phyloP scores from a whole-genome alignment of 2,888 invertebrate genomes.

The Miltochrista miniata region DNA sequence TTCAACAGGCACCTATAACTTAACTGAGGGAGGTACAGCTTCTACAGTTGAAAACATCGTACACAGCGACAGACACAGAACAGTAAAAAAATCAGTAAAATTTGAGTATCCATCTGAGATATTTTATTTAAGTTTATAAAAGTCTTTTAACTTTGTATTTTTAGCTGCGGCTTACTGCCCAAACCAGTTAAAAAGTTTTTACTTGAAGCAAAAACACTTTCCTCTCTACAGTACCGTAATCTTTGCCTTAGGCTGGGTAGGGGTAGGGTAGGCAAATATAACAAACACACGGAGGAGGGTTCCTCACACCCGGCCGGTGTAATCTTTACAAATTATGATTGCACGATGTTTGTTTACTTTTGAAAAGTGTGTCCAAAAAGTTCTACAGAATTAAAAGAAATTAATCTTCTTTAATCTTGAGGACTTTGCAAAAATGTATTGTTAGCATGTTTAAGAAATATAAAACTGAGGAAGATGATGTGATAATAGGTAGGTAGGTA shows the following conservation, averaged over 20 bases:
- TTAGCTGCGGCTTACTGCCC: not conserved
- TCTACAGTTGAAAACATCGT: too few relatives aligned
- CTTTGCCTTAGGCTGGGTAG: conserved; percentile 28
- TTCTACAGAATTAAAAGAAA: conserved; percentile 8
- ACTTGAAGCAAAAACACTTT: not conserved
- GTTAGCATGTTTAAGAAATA: too few relatives aligned
- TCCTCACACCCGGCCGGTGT: conserved; percentile 36
- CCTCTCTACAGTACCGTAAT: conserved; percentile 21
- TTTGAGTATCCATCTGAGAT: too few relatives aligned
- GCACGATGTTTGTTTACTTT: conserved; percentile 18
- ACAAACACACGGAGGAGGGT: conserved; percentile 33
- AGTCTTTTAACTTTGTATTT: not conserved
- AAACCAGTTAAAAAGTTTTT: conserved; percentile 1
- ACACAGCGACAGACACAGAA: too few relatives aligned
- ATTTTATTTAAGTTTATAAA: too few relatives aligned
- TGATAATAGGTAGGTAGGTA: too few relatives aligned
- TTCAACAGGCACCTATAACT: too few relatives aligned
- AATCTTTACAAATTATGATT: conserved; percentile 44
- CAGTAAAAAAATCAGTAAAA: too few relatives aligned
- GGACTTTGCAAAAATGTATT: too few relatives aligned
- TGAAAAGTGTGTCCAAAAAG: conserved; percentile 7
- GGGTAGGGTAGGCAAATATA: conserved; percentile 25
- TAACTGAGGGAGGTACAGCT: too few relatives aligned
- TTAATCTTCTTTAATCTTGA: not conserved
- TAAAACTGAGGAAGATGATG: too few relatives aligned